Conservation (phyloP, 2,797 vertebrate species). For the Monodelphis domestica region DNA sequence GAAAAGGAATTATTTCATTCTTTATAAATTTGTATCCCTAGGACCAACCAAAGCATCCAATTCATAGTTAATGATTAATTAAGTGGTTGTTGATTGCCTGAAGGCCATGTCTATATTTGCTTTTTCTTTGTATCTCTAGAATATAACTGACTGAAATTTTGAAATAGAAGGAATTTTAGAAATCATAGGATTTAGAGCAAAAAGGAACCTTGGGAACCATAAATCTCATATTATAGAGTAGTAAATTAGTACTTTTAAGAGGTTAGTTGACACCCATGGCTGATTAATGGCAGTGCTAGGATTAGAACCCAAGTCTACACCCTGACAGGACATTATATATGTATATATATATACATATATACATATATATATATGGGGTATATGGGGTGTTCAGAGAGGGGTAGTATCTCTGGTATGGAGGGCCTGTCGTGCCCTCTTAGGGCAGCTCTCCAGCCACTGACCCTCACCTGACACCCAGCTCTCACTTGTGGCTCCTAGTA, state of each 20-base stretch:
- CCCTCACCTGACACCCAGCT: too few species aligned
- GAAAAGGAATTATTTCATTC: not conserved
- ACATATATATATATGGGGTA: too few species aligned
- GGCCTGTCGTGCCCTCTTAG: too few species aligned
- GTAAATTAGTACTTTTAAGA: not conserved
- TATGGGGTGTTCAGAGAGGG: too few species aligned
- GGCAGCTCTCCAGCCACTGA: too few species aligned
- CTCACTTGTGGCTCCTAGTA: too few species aligned
- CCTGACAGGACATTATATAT: not conserved
- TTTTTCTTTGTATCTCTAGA: not conserved
- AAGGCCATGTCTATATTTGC: not conserved
- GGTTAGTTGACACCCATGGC: not conserved
- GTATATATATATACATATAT: too few species aligned
- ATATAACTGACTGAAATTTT: not conserved
- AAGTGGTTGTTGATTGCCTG: not conserved
- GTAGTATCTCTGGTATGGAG: too few species aligned
- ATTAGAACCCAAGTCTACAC: not conserved
- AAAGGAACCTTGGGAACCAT: not conserved
- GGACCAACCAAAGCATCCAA: not conserved
- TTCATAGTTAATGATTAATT: not conserved
- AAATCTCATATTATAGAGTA: not conserved
- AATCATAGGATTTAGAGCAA: not conserved
- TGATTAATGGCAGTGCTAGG: not conserved
- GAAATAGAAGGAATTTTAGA: too few species aligned
- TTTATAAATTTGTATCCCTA: not conserved